Percentiles rank a stretch among this genome's conserved stretches.
Conservation (phyloP, 2,888 invertebrate genomes). For the Tipula vernalis region DNA sequence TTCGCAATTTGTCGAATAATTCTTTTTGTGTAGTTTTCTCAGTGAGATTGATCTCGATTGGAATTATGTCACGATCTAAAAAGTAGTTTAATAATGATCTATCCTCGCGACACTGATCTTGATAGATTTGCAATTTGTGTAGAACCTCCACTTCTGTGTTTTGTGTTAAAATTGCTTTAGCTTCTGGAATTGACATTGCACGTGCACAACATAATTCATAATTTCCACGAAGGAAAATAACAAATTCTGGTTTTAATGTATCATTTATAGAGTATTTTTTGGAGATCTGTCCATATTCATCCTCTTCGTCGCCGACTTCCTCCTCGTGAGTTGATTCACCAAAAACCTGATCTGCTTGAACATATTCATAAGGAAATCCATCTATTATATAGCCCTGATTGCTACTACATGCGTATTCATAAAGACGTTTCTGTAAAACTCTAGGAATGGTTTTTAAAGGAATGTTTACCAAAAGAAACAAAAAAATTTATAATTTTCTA, state of each 20-base stretch:
- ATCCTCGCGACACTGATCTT: constrained; percentile 18
- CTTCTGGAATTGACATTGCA: constrained; percentile 17
- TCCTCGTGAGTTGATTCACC: constrained; percentile 10
- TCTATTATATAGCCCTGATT: constrained; percentile 21
- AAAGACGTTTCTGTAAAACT: background rate
- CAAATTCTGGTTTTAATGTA: background rate
- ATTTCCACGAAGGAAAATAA: constrained; percentile 16
- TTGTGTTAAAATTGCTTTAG: constrained; percentile 8
- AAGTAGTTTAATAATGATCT: constrained; percentile 17
- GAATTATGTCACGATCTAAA: constrained; percentile 18
- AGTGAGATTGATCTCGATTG: constrained; percentile 16
- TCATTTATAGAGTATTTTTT: background rate
- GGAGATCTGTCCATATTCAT: background rate
- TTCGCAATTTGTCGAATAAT: constrained; percentile 15
- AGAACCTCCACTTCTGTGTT: constrained; percentile 18
- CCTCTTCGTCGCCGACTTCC: background rate
- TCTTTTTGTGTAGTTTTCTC: constrained; percentile 13
- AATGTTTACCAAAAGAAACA: background rate
- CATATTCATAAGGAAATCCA: constrained; percentile 18
- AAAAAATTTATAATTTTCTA: background rate
- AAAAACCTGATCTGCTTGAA: constrained; percentile 17
- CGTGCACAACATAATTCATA: constrained; percentile 18
- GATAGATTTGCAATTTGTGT: constrained; percentile 17
- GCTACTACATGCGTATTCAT: constrained; percentile 15
- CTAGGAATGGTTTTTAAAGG: background rate